A percentile compares a stretch with the other conserved stretches of the same genome.
These are phyloP conservation scores for Chinchilla lanigera DNA, from an alignment of 2,113 vertebrate genomes.

Conservation along the genomic window DNA sequence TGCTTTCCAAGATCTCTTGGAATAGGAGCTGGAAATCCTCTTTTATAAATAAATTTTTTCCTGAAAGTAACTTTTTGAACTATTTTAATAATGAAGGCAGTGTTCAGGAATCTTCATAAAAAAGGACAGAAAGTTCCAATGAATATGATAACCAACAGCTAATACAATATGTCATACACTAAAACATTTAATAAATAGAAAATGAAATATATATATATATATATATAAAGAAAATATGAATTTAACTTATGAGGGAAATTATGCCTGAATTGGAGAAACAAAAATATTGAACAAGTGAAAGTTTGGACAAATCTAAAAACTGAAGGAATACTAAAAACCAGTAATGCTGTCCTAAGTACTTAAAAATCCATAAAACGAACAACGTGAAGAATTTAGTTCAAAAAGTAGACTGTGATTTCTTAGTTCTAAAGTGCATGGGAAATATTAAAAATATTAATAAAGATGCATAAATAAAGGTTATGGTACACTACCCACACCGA, in stretches of 20 bases:
- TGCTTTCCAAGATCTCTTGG: not conserved
- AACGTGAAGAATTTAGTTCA: conserved; percentile 23
- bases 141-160: not conserved
- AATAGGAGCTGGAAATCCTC: not conserved
- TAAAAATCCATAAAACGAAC: not conserved
- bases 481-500: not conserved
- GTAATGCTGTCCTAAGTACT: not conserved
- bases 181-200: not conserved
- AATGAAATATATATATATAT: not conserved
- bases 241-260: not conserved
- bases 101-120: not conserved
- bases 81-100: not conserved
- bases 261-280: not conserved
- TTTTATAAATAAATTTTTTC: conserved; percentile 24
- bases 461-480: not conserved
- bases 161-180: not conserved
- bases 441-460: not conserved
- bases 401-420: not conserved
- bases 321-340: not conserved
- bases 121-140: not conserved
- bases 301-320: not conserved
- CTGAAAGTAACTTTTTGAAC: conserved; percentile 30
- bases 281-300: not conserved
- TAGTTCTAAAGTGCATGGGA: not conserved
- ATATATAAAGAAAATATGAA: not conserved